A percentile compares a stretch with the other conserved stretches of the same genome.
These are phyloP conservation scores for Mixornis gularis DNA, from an alignment of 2,113 vertebrate genomes.

Conservation along the genomic window DNA sequence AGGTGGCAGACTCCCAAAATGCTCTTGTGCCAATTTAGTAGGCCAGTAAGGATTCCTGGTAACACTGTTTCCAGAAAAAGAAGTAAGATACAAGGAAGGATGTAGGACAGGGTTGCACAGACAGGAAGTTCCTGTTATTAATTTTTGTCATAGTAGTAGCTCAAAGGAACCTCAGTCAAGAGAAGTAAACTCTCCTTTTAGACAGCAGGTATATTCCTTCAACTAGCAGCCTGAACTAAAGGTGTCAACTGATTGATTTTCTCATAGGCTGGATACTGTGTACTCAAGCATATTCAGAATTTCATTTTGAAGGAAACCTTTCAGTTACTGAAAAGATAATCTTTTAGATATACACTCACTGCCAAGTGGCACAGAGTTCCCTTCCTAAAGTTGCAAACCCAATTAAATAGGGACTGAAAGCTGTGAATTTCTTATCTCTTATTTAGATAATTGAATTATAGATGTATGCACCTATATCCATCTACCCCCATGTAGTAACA, in stretches of 20 bases:
- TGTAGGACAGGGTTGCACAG: background rate
- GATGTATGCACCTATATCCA: background rate
- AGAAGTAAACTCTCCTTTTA: background rate
- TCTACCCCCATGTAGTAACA: background rate
- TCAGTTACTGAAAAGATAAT: background rate
- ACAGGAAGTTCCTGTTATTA: background rate
- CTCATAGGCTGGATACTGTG: background rate
- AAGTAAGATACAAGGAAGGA: background rate
- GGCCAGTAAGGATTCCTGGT: background rate
- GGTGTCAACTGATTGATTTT: background rate
- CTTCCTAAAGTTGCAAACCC: background rate
- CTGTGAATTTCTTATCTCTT: background rate
- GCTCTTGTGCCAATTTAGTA: background rate
- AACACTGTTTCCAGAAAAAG: background rate
- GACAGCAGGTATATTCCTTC: background rate
- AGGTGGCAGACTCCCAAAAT: background rate
- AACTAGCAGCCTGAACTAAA: background rate
- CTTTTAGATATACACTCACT: background rate
- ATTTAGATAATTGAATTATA: background rate
- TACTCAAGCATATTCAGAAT: background rate
- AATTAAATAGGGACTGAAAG: background rate
- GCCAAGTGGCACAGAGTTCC: background rate
- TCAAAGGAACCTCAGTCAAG: background rate
- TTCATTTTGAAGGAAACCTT: background rate
- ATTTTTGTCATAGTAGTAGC: background rate